Conservation (phyloP, 1,140 invertebrate genomes). For the Achroia grisella region DNA sequence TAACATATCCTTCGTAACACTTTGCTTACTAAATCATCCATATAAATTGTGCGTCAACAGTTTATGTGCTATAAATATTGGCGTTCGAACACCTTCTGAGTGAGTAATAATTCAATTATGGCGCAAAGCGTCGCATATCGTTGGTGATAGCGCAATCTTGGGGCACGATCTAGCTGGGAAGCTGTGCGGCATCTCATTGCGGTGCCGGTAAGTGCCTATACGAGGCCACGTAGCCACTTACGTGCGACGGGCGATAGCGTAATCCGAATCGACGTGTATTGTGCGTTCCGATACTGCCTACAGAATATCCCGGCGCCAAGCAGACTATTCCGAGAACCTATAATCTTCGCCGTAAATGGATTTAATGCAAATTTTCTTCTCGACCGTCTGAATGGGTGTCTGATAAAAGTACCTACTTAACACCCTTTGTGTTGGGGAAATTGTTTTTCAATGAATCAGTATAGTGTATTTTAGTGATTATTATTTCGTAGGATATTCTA, state of each 20-base stretch:
- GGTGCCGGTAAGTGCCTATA: slow-evolving; percentile 64
- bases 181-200: slow-evolving; percentile 55
- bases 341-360: slow-evolving; percentile 50
- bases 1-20: no score
- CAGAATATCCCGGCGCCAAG: slow-evolving; percentile 26
- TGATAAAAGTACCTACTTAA: slow-evolving; percentile 29
- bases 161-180: slow-evolving; percentile 46
- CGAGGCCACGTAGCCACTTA: slow-evolving; percentile 62
- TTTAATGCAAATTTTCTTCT: slow-evolving; percentile 49
- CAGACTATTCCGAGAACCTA: slow-evolving; percentile 29
- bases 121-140: slow-evolving; percentile 48
- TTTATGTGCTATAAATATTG: slow-evolving; percentile 36
- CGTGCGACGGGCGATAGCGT: slow-evolving; percentile 50
- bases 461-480: neutral
- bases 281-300: slow-evolving; percentile 48
- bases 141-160: slow-evolving; percentile 54
- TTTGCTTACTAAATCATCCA: no score
- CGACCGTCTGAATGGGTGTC: slow-evolving; percentile 25
- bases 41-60: slow-evolving; percentile 13
- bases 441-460: slow-evolving; percentile 20
- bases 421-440: slow-evolving; percentile 27
- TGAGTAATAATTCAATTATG: slow-evolving; percentile 63
- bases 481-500: no score
- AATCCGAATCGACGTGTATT: slow-evolving; percentile 57
- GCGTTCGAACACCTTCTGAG: slow-evolving; percentile 25